phyloP scores from a whole-genome alignment of 1,140 invertebrate species.

The Ruditapes philippinarum region DNA sequence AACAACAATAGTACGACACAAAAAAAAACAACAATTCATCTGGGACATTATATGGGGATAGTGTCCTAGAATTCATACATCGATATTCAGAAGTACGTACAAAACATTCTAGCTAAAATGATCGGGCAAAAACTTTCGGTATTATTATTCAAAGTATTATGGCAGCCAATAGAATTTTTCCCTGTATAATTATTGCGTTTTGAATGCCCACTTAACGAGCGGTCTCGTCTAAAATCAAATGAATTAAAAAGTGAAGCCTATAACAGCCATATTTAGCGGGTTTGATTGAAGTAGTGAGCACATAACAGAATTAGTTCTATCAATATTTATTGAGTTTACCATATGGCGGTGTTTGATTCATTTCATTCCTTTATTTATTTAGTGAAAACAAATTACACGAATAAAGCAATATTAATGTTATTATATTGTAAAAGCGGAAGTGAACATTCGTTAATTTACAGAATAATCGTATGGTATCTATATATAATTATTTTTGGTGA shows the following conservation, averaged over 20 bases:
- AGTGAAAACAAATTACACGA: constrained; percentile 9
- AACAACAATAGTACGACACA: too few relatives aligned
- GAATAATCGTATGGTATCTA: too few relatives aligned
- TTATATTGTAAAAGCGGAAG: background rate
- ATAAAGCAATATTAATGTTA: background rate
- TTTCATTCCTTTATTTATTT: background rate
- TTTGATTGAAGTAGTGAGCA: background rate
- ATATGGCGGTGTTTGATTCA: background rate
- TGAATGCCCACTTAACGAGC: background rate
- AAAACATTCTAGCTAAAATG: too few relatives aligned
- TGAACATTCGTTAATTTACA: too few relatives aligned
- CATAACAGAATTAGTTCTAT: background rate
- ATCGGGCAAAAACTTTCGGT: too few relatives aligned
- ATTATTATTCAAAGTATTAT: too few relatives aligned
- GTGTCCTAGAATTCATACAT: too few relatives aligned
- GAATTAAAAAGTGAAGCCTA: background rate
- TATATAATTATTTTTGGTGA: too few relatives aligned
- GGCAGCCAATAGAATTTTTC: too few relatives aligned
- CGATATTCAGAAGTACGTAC: too few relatives aligned
- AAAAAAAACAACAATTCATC: too few relatives aligned
- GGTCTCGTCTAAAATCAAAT: background rate
- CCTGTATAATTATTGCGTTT: background rate
- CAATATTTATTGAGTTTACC: background rate
- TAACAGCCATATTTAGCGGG: background rate
- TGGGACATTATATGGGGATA: too few relatives aligned